Evolutionary conservation across 2,888 invertebrate genomes (phyloP).

Genomic region (Deilephila elpenor): DNA sequence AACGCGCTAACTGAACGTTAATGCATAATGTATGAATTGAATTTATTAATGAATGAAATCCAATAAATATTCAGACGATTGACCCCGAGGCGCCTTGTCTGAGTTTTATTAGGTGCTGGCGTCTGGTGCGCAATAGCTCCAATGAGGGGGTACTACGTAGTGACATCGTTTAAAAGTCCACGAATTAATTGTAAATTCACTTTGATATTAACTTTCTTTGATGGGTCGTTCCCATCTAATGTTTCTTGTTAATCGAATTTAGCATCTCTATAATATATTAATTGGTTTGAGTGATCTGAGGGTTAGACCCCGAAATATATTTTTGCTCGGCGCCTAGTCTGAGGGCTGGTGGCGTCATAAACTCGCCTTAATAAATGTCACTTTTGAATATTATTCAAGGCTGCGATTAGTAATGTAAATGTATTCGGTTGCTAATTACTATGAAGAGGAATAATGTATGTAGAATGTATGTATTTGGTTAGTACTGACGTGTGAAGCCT

Average conservation of each 20-base stretch:
- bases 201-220: not conserved
- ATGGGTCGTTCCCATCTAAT: not conserved
- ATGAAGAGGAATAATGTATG: not conserved
- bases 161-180: not conserved
- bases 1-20: conserved; percentile 29
- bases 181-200: not conserved
- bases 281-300: too few species aligned
- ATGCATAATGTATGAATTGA: conserved; percentile 55
- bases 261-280: not conserved
- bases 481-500: not conserved
- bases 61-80: conserved; percentile 66
- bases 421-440: not conserved
- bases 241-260: not conserved
- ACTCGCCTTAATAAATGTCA: too few species aligned
- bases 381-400: not conserved
- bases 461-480: not conserved
- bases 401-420: not conserved
- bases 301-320: too few species aligned
- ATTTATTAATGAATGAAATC: conserved; percentile 64
- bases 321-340: too few species aligned
- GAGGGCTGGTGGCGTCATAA: too few species aligned
- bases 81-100: conserved; percentile 56
- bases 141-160: not conserved
- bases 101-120: conserved; percentile 42
- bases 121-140: conserved; percentile 56